phyloP scores from a whole-genome alignment of 2,888 invertebrate genomes.

The Brachypalpus laphriformis region DNA sequence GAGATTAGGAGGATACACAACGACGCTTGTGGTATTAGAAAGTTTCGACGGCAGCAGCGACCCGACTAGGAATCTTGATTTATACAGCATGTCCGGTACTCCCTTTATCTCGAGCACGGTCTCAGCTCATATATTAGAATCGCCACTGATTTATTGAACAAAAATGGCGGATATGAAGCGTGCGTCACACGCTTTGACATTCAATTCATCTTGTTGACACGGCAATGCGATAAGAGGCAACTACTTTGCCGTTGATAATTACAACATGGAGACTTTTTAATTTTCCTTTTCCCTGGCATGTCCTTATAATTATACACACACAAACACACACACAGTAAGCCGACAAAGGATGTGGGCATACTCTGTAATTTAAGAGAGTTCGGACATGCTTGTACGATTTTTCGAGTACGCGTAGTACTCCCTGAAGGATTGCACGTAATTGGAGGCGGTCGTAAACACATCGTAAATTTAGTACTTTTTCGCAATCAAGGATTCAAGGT shows the following conservation, averaged over 20 bases:
- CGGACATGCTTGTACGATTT: not conserved
- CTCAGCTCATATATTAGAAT: not conserved
- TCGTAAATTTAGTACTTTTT: conserved; percentile 54
- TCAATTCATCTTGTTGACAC: conserved; percentile 53
- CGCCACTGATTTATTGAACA: conserved; percentile 30
- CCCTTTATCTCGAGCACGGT: not conserved
- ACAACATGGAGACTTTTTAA: not conserved
- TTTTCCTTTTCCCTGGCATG: conserved; percentile 18
- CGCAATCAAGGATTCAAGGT: conserved; percentile 5
- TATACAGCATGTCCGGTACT: not conserved
- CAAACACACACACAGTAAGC: conserved; percentile 12
- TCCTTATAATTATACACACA: conserved; percentile 50
- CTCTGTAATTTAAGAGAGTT: conserved; percentile 38
- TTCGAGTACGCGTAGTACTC: not conserved
- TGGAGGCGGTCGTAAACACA: conserved; percentile 68
- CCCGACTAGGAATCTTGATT: conserved; percentile 28
- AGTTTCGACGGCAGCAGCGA: conserved; percentile 4
- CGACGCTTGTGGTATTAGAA: conserved; percentile 33
- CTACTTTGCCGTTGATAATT: conserved; percentile 14
- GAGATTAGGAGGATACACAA: conserved; percentile 26
- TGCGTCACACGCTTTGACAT: conserved; percentile 16
- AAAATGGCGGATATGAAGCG: not conserved
- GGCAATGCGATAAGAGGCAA: conserved; percentile 8
- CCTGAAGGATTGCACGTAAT: conserved; percentile 50
- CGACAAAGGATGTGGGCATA: conserved; percentile 35